Percentiles rank a stretch among this genome's conserved stretches.
These are phyloP conservation scores for Synanthedon myopaeformis DNA, from an alignment of 2,888 invertebrate genomes.

Conservation along the genomic window DNA sequence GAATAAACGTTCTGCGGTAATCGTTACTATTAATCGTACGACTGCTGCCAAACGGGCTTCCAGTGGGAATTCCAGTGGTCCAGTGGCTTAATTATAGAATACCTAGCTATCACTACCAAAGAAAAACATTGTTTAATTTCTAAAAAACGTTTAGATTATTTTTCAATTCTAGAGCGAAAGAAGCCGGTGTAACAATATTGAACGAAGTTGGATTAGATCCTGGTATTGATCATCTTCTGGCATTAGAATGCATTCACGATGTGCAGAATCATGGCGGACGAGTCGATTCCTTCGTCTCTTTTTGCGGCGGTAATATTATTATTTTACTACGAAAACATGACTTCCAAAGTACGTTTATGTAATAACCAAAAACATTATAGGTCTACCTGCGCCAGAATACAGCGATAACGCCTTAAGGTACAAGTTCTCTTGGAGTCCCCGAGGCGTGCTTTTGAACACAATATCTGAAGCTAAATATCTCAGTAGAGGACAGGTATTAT, in stretches of 20 bases:
- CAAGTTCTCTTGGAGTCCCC: constrained; percentile 97
- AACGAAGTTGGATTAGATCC: constrained; percentile 99
- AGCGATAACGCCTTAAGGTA: constrained; percentile 91
- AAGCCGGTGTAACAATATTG: constrained; percentile 91
- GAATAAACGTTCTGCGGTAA: too few species aligned
- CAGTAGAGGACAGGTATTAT: constrained; percentile 79
- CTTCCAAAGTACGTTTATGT: too few species aligned
- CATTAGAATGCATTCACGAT: constrained; percentile 96
- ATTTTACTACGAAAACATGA: background rate
- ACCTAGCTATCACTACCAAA: too few species aligned
- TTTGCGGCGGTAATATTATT: constrained; percentile 80
- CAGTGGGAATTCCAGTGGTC: too few species aligned
- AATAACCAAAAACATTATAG: constrained; percentile 31
- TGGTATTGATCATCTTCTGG: constrained; percentile 97
- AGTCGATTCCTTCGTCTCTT: constrained; percentile 94
- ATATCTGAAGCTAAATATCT: constrained; percentile 90
- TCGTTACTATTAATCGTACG: too few species aligned
- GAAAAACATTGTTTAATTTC: background rate
- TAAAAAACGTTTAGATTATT: background rate
- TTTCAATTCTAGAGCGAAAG: constrained; percentile 75
- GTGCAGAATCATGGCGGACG: constrained; percentile 90
- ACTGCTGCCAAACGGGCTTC: too few species aligned
- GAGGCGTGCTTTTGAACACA: constrained; percentile 92
- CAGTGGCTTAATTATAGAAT: too few species aligned
- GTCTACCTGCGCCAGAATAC: constrained; percentile 96